A percentile compares a stretch with the other conserved stretches of the same genome.
Conservation (phyloP, 1,140 invertebrate genomes). For the Phenacoccus solenopsis region DNA sequence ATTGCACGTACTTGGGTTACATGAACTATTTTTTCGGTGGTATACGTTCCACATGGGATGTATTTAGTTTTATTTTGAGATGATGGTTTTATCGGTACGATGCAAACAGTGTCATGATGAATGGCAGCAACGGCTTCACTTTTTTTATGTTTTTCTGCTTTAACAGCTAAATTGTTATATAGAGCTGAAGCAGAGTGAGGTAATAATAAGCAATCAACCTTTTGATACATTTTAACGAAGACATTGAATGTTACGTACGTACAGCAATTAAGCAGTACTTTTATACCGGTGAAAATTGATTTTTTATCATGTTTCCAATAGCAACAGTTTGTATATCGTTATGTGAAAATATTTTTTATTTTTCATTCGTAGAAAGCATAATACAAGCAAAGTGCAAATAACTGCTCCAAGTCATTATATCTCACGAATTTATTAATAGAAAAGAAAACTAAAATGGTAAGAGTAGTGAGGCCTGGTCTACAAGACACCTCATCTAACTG, state of each 20-base stretch:
- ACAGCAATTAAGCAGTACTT: background rate
- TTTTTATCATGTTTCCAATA: background rate
- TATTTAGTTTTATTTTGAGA: constrained; percentile 24
- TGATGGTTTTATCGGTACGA: constrained; percentile 23
- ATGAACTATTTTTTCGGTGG: constrained; percentile 19
- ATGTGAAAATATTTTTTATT: no score
- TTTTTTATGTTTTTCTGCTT: constrained; percentile 17
- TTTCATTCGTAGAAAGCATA: no score
- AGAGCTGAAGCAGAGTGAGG: constrained; percentile 26
- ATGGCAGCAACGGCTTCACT: constrained; percentile 25
- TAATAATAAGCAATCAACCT: background rate
- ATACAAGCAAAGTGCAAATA: no score
- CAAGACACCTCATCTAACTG: no score
- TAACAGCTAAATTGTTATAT: constrained; percentile 26
- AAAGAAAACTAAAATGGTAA: no score
- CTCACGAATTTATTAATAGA: no score
- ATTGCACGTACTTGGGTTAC: constrained; percentile 25
- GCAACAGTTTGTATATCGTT: no score
- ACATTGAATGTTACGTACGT: background rate
- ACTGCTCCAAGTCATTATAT: no score
- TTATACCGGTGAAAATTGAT: background rate
- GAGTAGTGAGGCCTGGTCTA: no score
- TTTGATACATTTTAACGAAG: background rate
- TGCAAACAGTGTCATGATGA: constrained; percentile 27
- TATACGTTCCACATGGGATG: constrained; percentile 24